Base-by-base conservation (phyloP, 1,140 invertebrate species). In the Helicorthomorpha holstii region DNA sequence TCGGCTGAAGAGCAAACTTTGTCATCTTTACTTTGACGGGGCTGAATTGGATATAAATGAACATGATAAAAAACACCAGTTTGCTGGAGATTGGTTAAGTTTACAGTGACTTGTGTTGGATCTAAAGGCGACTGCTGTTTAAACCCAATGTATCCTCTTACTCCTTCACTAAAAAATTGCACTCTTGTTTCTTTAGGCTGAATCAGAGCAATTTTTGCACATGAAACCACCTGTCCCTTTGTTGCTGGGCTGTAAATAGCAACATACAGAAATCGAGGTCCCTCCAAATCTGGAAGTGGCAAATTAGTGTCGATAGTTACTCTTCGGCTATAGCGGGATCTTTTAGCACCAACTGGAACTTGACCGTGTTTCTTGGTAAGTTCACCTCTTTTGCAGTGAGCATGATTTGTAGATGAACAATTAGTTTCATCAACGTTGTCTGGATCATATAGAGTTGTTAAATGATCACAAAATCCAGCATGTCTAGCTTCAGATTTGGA, bases 361-460 rank as follows among this genome's bases (percentile, higher is more conserved):
- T 81, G 73, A 14, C 88, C 89, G 46, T 91, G 69, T 54, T 86
- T 77, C 0, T 66, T 64, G 48, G 85, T 82, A 51, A 95, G 65
- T 63, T 93, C 87, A 1, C 89, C 90, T 1, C 86, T 77, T 34
- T 64, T 65, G 57, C 73, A 75, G 19, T 57, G 58, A 19, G 55
- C 45, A 7, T 67, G 69, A 25, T 61, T 59, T 1, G 50, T 48
- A 3, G 54, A 56, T 0, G 64, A 63, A 56, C 72, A 74, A 2
- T 56, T 49, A 7, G 49, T 75, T 21, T 74, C 67, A 0, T 82
- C 81, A 34, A 70, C 68, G 53, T 80, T 79, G 50, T 82, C 75
- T 1, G 86, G 86, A 71, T 92, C 85, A 59, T 88, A 91, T 0
- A 93, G 74, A 21, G 81, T 69, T 66, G 90, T 84, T 0, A 92